These are phyloP conservation scores for Strix aluco DNA, from an alignment of 2,113 vertebrate genomes.

Conservation along the genomic window DNA sequence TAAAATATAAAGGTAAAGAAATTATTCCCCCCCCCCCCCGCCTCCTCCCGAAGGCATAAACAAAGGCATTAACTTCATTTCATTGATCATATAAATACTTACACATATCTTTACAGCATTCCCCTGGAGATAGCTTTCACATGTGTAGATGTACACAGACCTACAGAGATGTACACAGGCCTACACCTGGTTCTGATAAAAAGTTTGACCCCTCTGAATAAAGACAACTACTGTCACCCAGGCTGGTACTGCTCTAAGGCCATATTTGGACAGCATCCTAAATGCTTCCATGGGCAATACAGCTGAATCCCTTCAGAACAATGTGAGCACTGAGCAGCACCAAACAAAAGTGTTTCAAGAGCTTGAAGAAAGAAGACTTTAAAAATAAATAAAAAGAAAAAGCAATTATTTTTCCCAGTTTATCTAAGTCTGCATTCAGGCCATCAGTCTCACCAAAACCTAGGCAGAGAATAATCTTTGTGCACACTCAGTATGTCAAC, in stretches of 20 bases:
- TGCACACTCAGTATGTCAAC: not conserved
- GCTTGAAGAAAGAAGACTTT: not conserved
- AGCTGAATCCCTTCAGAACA: not conserved
- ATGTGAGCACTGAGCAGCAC: not conserved
- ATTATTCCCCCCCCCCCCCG: accelerated
- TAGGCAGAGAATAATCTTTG: not conserved
- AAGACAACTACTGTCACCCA: not conserved
- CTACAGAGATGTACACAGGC: not conserved
- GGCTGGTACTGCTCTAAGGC: not conserved
- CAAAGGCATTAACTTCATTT: not conserved
- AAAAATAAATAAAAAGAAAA: not conserved
- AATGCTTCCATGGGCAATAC: not conserved
- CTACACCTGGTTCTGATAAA: not conserved
- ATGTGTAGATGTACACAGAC: not conserved
- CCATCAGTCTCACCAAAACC: not conserved
- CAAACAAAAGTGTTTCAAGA: not conserved
- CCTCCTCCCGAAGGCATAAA: not conserved
- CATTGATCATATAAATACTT: not conserved
- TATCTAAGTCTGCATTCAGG: not conserved
- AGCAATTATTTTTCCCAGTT: not conserved
- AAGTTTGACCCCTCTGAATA: not conserved
- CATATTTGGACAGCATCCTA: not conserved
- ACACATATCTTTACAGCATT: not conserved
- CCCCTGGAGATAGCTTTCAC: not conserved
- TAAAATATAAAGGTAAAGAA: not conserved